Percentiles rank a stretch among this genome's conserved stretches.
phyloP scores from a whole-genome alignment of 1,140 invertebrate species.

The Drosophila punjabiensis region DNA sequence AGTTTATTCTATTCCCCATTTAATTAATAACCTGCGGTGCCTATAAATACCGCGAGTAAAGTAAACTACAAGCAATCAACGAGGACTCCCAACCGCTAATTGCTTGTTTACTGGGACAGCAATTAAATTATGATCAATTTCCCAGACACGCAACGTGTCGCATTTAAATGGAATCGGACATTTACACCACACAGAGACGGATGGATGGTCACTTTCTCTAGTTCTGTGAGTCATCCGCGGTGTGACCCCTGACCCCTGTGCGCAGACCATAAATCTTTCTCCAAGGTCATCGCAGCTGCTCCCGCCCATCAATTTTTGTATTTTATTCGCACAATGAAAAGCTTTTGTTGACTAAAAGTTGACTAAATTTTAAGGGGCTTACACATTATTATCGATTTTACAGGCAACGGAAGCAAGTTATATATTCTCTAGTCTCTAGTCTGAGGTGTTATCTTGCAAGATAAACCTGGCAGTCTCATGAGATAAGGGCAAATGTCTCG shows the following conservation, averaged over 20 bases:
- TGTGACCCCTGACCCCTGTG: constrained; percentile 27
- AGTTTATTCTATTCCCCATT: not conserved
- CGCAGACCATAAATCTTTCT: constrained; percentile 36
- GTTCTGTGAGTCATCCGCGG: constrained; percentile 29
- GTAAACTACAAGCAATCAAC: constrained; percentile 13
- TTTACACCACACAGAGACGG: constrained; percentile 4
- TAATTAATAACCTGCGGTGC: constrained; percentile 6
- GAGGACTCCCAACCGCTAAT: constrained; percentile 42
- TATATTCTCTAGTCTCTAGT: not conserved
- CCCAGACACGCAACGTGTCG: constrained; percentile 50
- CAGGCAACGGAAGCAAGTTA: not conserved
- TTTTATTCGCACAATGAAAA: constrained; percentile 20
- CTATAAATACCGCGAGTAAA: constrained; percentile 25
- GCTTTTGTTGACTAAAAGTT: constrained; percentile 10
- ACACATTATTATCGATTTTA: constrained; percentile 25
- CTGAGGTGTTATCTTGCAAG: constrained; percentile 15
- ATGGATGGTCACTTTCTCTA: constrained; percentile 1
- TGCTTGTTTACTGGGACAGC: constrained; percentile 60
- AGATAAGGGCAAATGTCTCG: constrained; percentile 37
- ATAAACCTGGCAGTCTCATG: constrained; percentile 41
- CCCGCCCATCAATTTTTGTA: constrained; percentile 17
- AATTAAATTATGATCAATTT: constrained; percentile 35
- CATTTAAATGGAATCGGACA: constrained; percentile 27
- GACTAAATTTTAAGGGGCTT: constrained; percentile 31
- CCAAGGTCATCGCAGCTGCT: constrained; percentile 45